Conservation (phyloP, 2,113 vertebrate species). For the Chionomys nivalis region DNA sequence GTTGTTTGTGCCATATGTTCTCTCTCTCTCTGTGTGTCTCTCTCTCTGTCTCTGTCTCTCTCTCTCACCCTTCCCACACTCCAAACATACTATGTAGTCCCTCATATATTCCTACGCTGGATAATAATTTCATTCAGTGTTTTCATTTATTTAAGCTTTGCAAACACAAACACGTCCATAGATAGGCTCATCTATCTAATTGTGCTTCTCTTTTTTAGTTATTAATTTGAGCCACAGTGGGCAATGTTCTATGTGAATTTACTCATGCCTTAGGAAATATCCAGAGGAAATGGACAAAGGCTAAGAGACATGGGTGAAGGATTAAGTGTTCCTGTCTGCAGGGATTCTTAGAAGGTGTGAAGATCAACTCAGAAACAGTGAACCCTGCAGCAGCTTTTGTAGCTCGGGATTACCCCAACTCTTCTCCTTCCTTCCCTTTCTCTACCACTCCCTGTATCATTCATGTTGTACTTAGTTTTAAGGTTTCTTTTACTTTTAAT, state of each 20-base stretch:
- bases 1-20: neutral
- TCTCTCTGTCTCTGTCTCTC: neutral
- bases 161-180: neutral
- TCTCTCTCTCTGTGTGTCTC: neutral
- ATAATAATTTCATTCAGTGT: neutral
- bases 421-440: too few species aligned
- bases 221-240: neutral
- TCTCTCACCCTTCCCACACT: too few species aligned
- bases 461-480: neutral
- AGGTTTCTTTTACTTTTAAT: neutral
- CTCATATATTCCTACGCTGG: neutral
- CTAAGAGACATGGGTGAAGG: neutral
- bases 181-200: neutral
- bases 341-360: neutral
- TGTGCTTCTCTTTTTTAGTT: neutral
- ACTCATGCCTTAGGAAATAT: neutral
- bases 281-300: neutral
- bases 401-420: too few species aligned
- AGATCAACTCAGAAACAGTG: neutral
- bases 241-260: neutral
- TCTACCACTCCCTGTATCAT: neutral
- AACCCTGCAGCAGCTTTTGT: neutral
- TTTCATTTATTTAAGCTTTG: slow-evolving; percentile 11
- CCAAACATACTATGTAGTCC: neutral
- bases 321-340: neutral